Evolutionary conservation across 2,797 vertebrate genomes (phyloP).

Genomic region (Anguilla megastoma): DNA sequence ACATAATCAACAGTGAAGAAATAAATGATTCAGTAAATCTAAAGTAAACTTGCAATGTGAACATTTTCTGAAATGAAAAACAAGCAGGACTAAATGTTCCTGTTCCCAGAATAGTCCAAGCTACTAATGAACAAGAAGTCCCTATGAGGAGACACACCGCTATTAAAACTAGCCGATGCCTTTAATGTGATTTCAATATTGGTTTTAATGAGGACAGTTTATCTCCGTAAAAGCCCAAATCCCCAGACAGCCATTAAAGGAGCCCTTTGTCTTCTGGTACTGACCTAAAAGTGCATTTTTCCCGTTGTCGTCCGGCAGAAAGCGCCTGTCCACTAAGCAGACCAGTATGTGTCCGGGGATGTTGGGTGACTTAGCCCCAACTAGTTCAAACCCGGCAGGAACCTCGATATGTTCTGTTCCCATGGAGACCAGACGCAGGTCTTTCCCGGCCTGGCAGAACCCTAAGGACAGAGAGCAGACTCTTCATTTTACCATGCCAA

Average conservation of each 20-base stretch:
- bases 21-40: background rate
- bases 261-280: slow-evolving; percentile 45
- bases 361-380: slow-evolving; percentile 93
- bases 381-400: slow-evolving; percentile 90
- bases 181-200: background rate
- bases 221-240: background rate
- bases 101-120: background rate
- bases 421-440: slow-evolving; percentile 91
- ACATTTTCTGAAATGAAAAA: background rate
- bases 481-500: background rate
- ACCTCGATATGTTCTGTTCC: slow-evolving; percentile 89
- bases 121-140: background rate
- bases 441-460: slow-evolving; percentile 98
- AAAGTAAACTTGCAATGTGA: background rate
- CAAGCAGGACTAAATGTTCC: slow-evolving; percentile 9
- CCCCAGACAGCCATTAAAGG: background rate
- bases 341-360: slow-evolving; percentile 94
- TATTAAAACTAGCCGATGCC: background rate
- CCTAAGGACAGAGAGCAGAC: slow-evolving; percentile 66
- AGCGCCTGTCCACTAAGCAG: slow-evolving; percentile 94
- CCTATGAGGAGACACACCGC: background rate
- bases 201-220: slow-evolving; percentile 9
- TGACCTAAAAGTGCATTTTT: slow-evolving; percentile 99
- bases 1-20: background rate
- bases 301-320: slow-evolving; percentile 95